Percentiles rank a stretch among this genome's conserved stretches.
Evolutionary conservation across 35 echinoderm and acorn worm genomes (phyloP).

Genomic region (Patiria miniata): DNA sequence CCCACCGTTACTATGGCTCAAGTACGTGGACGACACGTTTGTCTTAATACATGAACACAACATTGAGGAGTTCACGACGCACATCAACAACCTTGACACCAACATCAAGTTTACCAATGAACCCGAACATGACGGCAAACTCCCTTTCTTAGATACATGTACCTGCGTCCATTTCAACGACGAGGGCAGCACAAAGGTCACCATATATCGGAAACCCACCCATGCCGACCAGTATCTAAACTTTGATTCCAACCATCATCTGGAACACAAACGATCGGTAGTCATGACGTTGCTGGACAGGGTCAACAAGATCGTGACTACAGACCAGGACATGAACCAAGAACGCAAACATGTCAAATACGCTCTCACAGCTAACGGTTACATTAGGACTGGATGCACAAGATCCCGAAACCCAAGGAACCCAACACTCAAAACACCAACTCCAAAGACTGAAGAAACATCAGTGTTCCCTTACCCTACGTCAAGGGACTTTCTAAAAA

Average conservation of each 20-base stretch:
- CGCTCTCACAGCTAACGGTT: too few relatives aligned
- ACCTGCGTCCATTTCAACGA: not conserved
- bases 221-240: slow-evolving; percentile 45
- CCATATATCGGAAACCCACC: not conserved
- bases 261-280: slow-evolving; percentile 50
- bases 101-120: slow-evolving; percentile 38
- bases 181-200: not conserved
- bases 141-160: slow-evolving; percentile 1
- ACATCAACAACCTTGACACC: too few relatives aligned
- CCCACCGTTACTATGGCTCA: too few relatives aligned
- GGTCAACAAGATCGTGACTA: slow-evolving; percentile 1
- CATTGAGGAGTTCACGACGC: too few relatives aligned
- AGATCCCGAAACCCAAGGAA: too few relatives aligned
- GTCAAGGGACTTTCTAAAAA: too few relatives aligned
- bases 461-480: too few relatives aligned
- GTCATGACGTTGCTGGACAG: slow-evolving; percentile 34
- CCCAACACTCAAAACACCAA: too few relatives aligned
- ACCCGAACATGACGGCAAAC: not conserved
- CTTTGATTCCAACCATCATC: slow-evolving; percentile 40
- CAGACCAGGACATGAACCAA: not conserved
- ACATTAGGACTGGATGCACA: too few relatives aligned
- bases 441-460: too few relatives aligned
- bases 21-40: too few relatives aligned
- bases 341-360: slow-evolving; percentile 27
- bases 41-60: too few relatives aligned